Evolutionary conservation across 2,797 vertebrate species (phyloP).

Genomic region (Rhinichthys osculus): DNA sequence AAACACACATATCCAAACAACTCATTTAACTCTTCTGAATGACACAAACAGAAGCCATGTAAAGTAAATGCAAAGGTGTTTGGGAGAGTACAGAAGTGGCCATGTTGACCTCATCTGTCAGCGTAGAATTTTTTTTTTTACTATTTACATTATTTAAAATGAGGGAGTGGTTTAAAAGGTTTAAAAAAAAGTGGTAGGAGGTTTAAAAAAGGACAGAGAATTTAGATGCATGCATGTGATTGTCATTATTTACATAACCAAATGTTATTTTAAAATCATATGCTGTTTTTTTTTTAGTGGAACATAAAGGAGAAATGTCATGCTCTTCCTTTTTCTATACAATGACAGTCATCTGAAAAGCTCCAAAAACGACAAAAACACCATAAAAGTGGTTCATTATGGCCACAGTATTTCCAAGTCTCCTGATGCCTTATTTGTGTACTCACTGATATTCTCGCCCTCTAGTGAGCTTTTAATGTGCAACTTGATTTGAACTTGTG

Average conservation of each 20-base stretch:
- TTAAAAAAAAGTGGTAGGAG: conserved; percentile 56
- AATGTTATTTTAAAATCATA: not conserved
- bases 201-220: conserved; percentile 42
- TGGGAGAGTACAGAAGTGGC: conserved; percentile 75
- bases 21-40: not conserved
- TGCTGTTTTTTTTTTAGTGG: not conserved
- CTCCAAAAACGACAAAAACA: not conserved
- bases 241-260: not conserved
- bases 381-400: not conserved
- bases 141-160: conserved; percentile 67
- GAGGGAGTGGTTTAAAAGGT: conserved; percentile 29
- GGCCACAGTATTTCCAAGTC: no score
- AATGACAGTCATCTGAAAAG: not conserved
- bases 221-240: not conserved
- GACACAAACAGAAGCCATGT: conserved; percentile 75
- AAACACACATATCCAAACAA: not conserved
- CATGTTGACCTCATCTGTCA: conserved; percentile 80
- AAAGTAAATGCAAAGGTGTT: conserved; percentile 79
- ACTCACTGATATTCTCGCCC: not conserved
- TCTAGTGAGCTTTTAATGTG: not conserved
- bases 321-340: not conserved
- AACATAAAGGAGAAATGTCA: not conserved
- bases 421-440: not conserved
- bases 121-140: conserved; percentile 72
- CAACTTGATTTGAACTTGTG: conserved; percentile 2